These are phyloP conservation scores for Armadillidium nasatum DNA, from an alignment of 1,140 invertebrate genomes.

Conservation along the genomic window DNA sequence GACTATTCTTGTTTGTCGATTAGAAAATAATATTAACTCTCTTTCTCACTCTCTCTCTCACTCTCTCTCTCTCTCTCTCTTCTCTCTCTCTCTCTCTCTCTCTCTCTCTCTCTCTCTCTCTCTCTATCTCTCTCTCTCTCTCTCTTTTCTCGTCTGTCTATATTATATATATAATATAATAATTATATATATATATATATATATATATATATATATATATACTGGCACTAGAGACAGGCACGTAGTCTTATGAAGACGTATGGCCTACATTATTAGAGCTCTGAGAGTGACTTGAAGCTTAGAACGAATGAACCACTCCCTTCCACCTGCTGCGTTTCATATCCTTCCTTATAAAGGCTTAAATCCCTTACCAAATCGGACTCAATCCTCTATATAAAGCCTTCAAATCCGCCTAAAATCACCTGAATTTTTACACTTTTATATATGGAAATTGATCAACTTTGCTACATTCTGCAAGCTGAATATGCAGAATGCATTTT, in stretches of 20 bases:
- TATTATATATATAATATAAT: not conserved
- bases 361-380: not conserved
- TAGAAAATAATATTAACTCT: too few relatives aligned
- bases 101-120: too few relatives aligned
- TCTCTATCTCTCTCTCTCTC: not conserved
- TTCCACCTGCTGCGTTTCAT: not conserved
- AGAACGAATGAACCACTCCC: not conserved
- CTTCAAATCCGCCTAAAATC: not conserved
- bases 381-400: not conserved
- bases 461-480: too few relatives aligned
- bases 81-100: too few relatives aligned
- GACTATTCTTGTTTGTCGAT: too few relatives aligned
- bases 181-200: not conserved
- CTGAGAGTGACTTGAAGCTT: not conserved
- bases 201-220: not conserved
- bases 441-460: not conserved
- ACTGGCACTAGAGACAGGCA: not conserved
- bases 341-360: not conserved
- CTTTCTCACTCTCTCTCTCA: too few relatives aligned
- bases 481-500: too few relatives aligned
- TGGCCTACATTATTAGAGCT: not conserved
- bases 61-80: too few relatives aligned
- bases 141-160: not conserved
- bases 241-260: conserved; percentile 1
- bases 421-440: not conserved